Evolutionary conservation across 2,888 invertebrate species (phyloP), one percentile per base, ranked within the genome.

Genomic region (Aporophyla nigra): DNA sequence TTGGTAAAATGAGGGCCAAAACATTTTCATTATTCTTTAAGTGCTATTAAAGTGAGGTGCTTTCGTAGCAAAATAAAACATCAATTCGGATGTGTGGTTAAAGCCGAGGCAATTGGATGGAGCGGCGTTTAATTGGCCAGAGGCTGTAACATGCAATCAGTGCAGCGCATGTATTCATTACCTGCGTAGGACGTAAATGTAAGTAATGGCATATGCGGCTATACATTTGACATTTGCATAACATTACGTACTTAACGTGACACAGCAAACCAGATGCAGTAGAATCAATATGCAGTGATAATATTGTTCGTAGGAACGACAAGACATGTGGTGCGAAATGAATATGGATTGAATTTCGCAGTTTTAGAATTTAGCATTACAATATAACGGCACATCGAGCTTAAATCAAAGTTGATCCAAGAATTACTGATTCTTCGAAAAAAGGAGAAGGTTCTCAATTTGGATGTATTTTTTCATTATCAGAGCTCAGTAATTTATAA

Each of bases 61-160:
- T 76, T 68, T 58, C 21, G 66, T 62, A 74, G 19, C 43, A 74
- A 83, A 80, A 78, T 74, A 80, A 76, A 85, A 77, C 69, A 71
- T 74, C 80, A 0, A 78, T 78, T 80, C 46, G 54, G 53, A 68
- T 80, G 54, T 81, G 73, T 66, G 77, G 77, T 83, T 74, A 72
- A 78, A 78, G 56, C 59, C 69, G 61, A 54, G 51, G 71, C 58
- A 81, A 81, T 73, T 75, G 77, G 63, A 76, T 74, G 66, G 53
- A 78, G 74, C 70, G 33, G 51, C 58, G 72, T 81, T 77, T 85
- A 85, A 87, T 86, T 85, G 66, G 43, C 21, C 43, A 49, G 74
- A 58, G 65, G 43, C 74, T 72, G 71, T 83, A 80, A 67, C 74
- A 69, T 71, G 87, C 74, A 79, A 79, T 83, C 78, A 78, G 76